Percentiles rank a stretch among this genome's conserved stretches.
These are phyloP conservation scores for Cryptotis parvus DNA, from an alignment of 2,113 vertebrate genomes.

Conservation along the genomic window DNA sequence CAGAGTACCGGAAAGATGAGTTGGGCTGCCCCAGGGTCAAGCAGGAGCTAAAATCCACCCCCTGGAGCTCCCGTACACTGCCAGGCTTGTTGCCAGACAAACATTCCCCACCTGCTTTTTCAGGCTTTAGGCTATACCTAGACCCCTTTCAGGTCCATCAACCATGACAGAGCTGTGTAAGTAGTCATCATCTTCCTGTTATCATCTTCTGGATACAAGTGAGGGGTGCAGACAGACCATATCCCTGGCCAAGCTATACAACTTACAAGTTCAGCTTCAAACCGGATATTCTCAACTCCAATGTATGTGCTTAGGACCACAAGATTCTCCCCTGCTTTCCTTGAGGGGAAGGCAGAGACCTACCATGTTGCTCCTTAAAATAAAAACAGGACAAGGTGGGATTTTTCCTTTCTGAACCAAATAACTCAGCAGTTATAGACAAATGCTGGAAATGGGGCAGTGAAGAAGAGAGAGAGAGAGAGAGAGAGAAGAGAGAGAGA, in stretches of 20 bases:
- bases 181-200: not conserved
- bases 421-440: not conserved
- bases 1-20: not conserved
- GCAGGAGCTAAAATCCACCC: not conserved
- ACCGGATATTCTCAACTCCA: not conserved
- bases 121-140: not conserved
- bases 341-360: not conserved
- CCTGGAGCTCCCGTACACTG: not conserved
- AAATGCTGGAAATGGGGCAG: not conserved
- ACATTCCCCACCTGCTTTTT: not conserved
- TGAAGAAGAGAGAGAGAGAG: not conserved
- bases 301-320: not conserved
- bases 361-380: conserved; percentile 2
- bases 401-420: not conserved
- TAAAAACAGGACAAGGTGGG: not conserved
- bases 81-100: not conserved
- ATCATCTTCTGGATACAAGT: not conserved
- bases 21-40: not conserved
- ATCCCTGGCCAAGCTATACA: not conserved
- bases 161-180: not conserved
- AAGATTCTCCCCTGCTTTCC: not conserved
- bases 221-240: not conserved
- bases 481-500: not conserved
- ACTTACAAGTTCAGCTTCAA: not conserved
- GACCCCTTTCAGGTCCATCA: not conserved